Evolutionary conservation across 2,113 vertebrate genomes (phyloP).

Genomic region (Guaruba guarouba): DNA sequence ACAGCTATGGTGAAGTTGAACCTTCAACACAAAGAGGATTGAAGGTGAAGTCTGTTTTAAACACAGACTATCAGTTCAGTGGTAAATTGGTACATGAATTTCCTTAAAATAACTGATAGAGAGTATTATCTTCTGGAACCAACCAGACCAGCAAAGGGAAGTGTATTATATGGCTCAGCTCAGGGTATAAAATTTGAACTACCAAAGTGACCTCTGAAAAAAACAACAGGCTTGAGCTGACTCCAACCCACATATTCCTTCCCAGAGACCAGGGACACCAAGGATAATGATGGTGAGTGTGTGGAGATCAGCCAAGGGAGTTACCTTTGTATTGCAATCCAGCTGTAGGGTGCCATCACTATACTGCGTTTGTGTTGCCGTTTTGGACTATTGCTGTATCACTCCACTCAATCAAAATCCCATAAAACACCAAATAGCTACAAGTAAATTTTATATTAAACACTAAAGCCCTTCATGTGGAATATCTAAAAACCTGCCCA

Average conservation of each 20-base stretch:
- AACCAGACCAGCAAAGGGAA: not conserved
- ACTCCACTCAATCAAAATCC: not conserved
- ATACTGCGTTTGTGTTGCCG: not conserved
- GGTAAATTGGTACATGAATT: not conserved
- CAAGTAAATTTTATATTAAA: not conserved
- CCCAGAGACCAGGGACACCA: not conserved
- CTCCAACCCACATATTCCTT: not conserved
- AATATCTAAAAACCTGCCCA: not conserved
- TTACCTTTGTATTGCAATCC: rapidly evolving
- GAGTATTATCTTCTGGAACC: not conserved
- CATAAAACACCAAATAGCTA: not conserved
- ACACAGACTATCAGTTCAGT: not conserved
- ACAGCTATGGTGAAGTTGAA: not conserved
- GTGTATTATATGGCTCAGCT: not conserved
- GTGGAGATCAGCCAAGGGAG: not conserved
- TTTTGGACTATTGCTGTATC: not conserved
- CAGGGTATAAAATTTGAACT: not conserved
- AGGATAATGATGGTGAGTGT: rapidly evolving
- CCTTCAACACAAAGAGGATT: not conserved
- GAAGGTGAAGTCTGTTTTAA: not conserved
- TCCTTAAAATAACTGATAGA: not conserved
- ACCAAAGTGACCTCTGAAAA: not conserved
- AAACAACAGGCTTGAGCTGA: not conserved
- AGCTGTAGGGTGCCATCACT: not conserved
- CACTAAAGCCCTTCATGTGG: not conserved